These are phyloP conservation scores for Gallinago solitaria DNA, from an alignment of 2,797 vertebrate genomes.

Conservation along the genomic window DNA sequence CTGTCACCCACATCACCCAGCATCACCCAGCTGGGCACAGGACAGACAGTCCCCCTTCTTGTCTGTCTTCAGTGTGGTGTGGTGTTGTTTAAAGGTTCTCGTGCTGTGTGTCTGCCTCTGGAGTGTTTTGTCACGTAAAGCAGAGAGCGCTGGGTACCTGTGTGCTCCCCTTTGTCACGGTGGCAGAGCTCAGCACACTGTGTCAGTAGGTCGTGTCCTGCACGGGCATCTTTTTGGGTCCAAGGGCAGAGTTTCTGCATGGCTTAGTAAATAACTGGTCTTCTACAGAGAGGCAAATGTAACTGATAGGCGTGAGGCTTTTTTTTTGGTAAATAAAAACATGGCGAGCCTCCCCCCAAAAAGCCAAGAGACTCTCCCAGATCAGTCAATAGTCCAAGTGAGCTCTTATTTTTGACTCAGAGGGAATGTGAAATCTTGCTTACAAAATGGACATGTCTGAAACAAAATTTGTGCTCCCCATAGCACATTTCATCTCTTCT, in stretches of 20 bases:
- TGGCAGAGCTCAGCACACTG: not conserved
- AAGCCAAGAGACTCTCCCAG: not conserved
- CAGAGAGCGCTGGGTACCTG: not conserved
- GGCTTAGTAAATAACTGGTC: not conserved
- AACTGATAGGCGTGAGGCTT: rapidly evolving
- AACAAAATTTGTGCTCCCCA: not conserved
- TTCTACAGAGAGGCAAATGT: not conserved
- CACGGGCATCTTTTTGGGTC: not conserved
- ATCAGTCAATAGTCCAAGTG: not conserved
- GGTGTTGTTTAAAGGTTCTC: not conserved
- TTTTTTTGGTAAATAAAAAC: not conserved
- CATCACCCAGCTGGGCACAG: too few relatives aligned
- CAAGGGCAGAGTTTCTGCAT: not conserved
- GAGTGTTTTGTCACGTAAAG: not conserved
- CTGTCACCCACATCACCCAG: not conserved
- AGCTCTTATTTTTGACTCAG: not conserved
- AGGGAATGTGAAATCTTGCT: not conserved
- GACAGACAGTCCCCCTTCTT: not conserved
- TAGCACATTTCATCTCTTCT: not conserved
- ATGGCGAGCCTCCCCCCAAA: rapidly evolving
- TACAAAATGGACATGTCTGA: not conserved
- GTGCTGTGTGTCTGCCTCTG: not conserved
- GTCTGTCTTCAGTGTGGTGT: rapidly evolving
- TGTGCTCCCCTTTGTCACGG: rapidly evolving
- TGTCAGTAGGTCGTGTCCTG: rapidly evolving